Percentiles rank a stretch among this genome's conserved stretches.
These are phyloP conservation scores for Psittacus erithacus DNA, from an alignment of 2,113 vertebrate genomes.

Conservation along the genomic window DNA sequence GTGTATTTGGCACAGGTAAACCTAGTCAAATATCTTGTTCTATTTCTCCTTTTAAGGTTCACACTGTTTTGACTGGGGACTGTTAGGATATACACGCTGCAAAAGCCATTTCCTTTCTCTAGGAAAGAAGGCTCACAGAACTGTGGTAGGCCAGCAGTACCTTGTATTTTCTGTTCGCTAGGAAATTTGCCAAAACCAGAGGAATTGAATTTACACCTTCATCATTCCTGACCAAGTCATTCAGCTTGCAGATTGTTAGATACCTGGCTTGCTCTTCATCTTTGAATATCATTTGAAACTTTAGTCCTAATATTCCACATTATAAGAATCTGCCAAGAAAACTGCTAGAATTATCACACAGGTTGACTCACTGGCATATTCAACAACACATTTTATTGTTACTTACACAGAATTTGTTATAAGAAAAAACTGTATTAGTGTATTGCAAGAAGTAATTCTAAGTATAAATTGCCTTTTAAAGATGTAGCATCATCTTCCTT, in stretches of 20 bases:
- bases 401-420: background rate
- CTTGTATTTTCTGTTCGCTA: background rate
- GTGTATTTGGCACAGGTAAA: background rate
- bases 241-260: background rate
- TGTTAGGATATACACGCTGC: background rate
- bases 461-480: slow-evolving; percentile 48
- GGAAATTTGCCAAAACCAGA: background rate
- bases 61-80: background rate
- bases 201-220: background rate
- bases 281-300: background rate
- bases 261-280: background rate
- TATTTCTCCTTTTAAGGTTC: background rate
- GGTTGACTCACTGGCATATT: background rate
- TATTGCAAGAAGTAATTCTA: slow-evolving; percentile 27
- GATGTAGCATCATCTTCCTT: slow-evolving; percentile 51
- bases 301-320: background rate
- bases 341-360: background rate
- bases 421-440: background rate
- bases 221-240: background rate
- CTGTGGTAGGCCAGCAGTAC: background rate
- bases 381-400: background rate
- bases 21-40: background rate
- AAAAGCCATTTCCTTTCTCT: background rate
- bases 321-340: background rate
- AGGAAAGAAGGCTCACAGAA: background rate